Percentiles rank a stretch among this genome's conserved stretches.
Conservation (phyloP, 2,888 invertebrate species). For the Lasius fuliginosus region DNA sequence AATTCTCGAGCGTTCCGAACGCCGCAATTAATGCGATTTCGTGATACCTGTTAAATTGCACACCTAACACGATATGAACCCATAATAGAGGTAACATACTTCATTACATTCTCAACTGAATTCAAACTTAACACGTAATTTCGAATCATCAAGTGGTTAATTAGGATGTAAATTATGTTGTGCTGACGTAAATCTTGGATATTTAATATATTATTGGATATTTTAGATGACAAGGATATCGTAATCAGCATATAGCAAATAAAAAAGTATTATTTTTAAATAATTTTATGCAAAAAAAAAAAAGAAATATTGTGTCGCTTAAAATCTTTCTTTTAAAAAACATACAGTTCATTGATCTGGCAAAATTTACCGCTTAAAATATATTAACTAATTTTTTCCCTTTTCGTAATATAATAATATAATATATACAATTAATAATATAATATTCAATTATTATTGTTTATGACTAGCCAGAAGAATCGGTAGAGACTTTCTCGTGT, state of each 20-base stretch:
- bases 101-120: slow-evolving; percentile 12
- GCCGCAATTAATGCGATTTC: slow-evolving; percentile 49
- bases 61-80: slow-evolving; percentile 30
- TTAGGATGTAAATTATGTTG: background rate
- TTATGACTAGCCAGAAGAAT: background rate
- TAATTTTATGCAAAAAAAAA: background rate
- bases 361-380: background rate
- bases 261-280: background rate
- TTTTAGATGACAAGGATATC: background rate
- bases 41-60: slow-evolving; percentile 37
- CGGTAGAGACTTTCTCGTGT: background rate
- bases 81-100: slow-evolving; percentile 19
- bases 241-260: too few relatives aligned
- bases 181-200: background rate
- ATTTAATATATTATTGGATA: background rate
- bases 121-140: slow-evolving; percentile 4
- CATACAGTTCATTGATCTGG: background rate
- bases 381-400: background rate
- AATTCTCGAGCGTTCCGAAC: slow-evolving; percentile 33
- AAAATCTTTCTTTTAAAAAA: background rate
- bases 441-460: background rate
- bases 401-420: background rate
- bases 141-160: slow-evolving; percentile 14
- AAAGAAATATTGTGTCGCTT: background rate
- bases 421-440: too few relatives aligned